Conservation (phyloP, 2,797 vertebrate species). For the Vireo griseus region DNA sequence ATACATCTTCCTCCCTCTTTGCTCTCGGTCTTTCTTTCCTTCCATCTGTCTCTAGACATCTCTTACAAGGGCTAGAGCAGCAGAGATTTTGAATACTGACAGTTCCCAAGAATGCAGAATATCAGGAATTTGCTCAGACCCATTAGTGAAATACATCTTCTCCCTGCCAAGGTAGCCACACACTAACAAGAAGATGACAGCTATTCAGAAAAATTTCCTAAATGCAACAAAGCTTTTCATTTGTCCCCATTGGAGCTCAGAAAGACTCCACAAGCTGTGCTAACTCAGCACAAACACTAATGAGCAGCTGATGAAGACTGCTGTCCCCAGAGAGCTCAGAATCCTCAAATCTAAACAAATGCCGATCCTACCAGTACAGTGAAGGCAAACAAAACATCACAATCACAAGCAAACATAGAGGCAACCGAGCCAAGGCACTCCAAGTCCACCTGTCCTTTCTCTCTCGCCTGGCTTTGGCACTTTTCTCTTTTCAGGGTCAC, state of each 20-base stretch:
- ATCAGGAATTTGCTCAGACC: background rate
- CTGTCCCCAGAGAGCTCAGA: background rate
- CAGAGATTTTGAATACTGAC: background rate
- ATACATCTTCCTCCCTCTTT: background rate
- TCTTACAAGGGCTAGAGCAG: background rate
- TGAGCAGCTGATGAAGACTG: background rate
- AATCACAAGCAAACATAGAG: rapidly evolving
- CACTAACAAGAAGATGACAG: background rate
- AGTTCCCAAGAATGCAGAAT: background rate
- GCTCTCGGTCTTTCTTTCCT: background rate
- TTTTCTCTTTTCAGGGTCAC: background rate
- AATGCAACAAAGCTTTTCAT: background rate
- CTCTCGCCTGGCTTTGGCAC: background rate
- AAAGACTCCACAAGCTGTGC: background rate
- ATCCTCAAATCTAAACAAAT: background rate
- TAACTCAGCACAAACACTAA: background rate
- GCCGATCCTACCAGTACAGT: background rate
- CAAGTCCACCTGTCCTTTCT: background rate
- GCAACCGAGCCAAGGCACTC: background rate
- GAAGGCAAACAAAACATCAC: background rate
- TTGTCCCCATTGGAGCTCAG: background rate
- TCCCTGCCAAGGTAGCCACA: background rate
- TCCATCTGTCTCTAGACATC: background rate
- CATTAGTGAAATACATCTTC: background rate
- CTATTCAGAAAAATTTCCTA: background rate